These are phyloP conservation scores for Eutolmus rufibarbis DNA, from an alignment of 2,888 invertebrate genomes.

Conservation along the genomic window DNA sequence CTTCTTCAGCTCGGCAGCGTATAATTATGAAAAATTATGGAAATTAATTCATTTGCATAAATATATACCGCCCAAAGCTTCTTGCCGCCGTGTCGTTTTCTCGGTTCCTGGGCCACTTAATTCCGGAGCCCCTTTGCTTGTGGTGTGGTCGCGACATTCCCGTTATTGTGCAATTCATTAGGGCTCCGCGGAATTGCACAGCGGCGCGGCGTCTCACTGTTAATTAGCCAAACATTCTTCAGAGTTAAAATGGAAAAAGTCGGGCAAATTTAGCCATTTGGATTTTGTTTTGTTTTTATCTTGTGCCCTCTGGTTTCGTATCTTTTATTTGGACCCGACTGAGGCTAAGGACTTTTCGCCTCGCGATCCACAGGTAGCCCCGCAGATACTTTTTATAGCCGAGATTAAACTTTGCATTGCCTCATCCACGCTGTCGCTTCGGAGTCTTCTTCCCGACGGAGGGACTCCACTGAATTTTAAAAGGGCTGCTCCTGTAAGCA, in stretches of 20 bases:
- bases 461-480: not conserved
- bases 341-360: not conserved
- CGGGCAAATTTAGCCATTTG: not conserved
- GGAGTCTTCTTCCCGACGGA: not conserved
- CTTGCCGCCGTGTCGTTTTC: not conserved
- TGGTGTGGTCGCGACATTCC: not conserved
- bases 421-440: not conserved
- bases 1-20: not conserved
- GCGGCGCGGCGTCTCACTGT: not conserved
- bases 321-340: not conserved
- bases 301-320: not conserved
- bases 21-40: conserved; percentile 20
- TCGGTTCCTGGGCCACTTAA: not conserved
- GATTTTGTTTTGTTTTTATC: not conserved
- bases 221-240: not conserved
- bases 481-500: not conserved
- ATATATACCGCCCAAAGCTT: not conserved
- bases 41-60: conserved; percentile 22
- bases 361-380: not conserved
- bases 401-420: not conserved
- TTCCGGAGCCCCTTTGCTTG: not conserved
- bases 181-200: not conserved
- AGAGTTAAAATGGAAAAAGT: not conserved
- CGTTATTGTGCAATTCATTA: not conserved
- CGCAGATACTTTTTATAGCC: not conserved